These are phyloP conservation scores for Zootoca vivipara DNA, from an alignment of 2,113 vertebrate genomes.

Conservation along the genomic window DNA sequence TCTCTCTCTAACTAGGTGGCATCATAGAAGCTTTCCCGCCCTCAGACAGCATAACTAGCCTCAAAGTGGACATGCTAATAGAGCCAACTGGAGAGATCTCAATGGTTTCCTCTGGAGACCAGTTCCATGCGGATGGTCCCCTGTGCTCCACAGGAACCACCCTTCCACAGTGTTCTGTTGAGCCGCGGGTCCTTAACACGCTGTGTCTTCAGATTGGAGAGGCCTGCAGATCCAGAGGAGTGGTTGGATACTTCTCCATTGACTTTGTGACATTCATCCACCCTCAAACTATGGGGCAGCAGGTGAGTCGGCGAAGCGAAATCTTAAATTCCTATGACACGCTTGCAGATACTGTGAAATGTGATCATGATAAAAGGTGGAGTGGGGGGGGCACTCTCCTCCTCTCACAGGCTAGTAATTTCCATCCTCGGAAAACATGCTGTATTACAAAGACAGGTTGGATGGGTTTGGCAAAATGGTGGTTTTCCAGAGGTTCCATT, in stretches of 20 bases:
- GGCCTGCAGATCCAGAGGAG: constrained; percentile 76
- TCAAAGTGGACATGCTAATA: constrained; percentile 89
- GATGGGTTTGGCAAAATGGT: background rate
- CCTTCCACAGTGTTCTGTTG: constrained; percentile 83
- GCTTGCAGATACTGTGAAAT: background rate
- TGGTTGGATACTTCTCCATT: constrained; percentile 84
- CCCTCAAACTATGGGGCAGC: constrained; percentile 77
- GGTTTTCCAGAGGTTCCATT: background rate
- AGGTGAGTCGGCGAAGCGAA: constrained; percentile 75
- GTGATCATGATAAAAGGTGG: background rate
- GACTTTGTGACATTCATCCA: constrained; percentile 86
- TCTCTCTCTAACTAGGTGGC: constrained; percentile 76
- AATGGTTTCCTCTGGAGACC: constrained; percentile 84
- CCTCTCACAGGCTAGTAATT: background rate
- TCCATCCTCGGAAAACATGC: background rate
- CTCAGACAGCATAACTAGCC: constrained; percentile 79
- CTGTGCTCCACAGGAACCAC: constrained; percentile 78
- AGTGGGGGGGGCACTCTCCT: background rate
- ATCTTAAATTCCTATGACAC: rapidly evolving
- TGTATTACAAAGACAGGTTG: background rate
- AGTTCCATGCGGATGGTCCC: constrained; percentile 79
- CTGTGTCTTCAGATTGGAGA: constrained; percentile 81
- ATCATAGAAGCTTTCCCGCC: constrained; percentile 86
- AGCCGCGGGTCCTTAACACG: constrained; percentile 73
- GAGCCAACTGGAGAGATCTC: constrained; percentile 81